A percentile compares a stretch with the other conserved stretches of the same genome.
These are phyloP conservation scores for Salticus scenicus DNA, from an alignment of 2,888 invertebrate species.

Conservation along the genomic window DNA sequence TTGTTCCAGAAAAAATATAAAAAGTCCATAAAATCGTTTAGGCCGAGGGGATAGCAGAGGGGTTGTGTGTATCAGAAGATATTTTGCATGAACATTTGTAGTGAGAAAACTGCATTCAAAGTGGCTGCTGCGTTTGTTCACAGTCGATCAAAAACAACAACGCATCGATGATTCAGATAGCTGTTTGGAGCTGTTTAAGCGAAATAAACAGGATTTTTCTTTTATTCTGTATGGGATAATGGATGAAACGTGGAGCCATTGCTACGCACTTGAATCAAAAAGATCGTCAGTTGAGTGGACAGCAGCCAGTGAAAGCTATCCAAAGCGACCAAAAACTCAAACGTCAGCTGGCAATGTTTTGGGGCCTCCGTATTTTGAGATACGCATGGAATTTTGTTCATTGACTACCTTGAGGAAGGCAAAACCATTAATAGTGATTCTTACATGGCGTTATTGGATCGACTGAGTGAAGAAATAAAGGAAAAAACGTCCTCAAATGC, in stretches of 20 bases:
- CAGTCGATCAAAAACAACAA: neutral
- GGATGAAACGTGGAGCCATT: neutral
- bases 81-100: conserved; percentile 15
- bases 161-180: neutral
- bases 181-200: neutral
- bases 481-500: conserved; percentile 5
- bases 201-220: neutral
- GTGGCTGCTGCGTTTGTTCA: neutral
- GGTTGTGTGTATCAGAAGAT: no score
- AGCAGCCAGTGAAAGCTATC: neutral
- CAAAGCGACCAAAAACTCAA: neutral
- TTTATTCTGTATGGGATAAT: neutral
- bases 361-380: neutral
- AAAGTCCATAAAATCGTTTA: no score
- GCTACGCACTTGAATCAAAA: neutral
- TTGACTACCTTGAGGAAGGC: neutral
- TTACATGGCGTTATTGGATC: conserved; percentile 56
- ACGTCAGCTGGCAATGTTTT: neutral
- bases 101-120: neutral
- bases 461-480: conserved; percentile 41
- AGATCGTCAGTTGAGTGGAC: neutral
- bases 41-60: no score
- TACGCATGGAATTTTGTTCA: neutral
- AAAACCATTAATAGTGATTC: conserved; percentile 41
- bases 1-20: no score